Evolutionary conservation across 2,797 vertebrate species (phyloP).

Genomic region (Meda fulgida): DNA sequence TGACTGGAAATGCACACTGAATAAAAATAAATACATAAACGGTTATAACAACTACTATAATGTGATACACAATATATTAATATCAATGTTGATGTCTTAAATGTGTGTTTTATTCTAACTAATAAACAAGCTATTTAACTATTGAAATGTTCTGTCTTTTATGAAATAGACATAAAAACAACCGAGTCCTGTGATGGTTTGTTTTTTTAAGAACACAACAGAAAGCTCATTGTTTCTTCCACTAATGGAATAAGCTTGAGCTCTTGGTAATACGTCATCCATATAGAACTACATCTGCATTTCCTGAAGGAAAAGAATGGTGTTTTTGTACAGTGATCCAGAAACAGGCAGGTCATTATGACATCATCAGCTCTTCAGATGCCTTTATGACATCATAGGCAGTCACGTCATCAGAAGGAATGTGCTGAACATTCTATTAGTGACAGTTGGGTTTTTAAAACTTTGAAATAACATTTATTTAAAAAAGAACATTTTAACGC

Average conservation of each 20-base stretch:
- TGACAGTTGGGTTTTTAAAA: not conserved
- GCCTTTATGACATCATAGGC: not conserved
- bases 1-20: conserved; percentile 18
- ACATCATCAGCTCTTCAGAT: not conserved
- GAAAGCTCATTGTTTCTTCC: not conserved
- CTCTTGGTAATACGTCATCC: not conserved
- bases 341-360: not conserved
- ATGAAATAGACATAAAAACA: not conserved
- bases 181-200: no score
- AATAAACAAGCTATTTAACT: conserved; percentile 32
- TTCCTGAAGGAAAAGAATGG: no score
- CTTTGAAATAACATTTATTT: not conserved
- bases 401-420: not conserved
- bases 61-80: not conserved
- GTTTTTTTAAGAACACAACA: not conserved
- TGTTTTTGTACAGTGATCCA: no score
- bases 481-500: no score
- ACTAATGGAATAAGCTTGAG: not conserved
- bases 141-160: not conserved
- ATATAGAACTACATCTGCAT: not conserved
- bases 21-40: not conserved
- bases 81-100: conserved; percentile 27
- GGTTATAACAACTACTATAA: not conserved
- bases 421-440: not conserved
- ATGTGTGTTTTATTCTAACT: conserved; percentile 7